phyloP scores from a whole-genome alignment of 2,113 vertebrate species.

The Mustela lutreola region DNA sequence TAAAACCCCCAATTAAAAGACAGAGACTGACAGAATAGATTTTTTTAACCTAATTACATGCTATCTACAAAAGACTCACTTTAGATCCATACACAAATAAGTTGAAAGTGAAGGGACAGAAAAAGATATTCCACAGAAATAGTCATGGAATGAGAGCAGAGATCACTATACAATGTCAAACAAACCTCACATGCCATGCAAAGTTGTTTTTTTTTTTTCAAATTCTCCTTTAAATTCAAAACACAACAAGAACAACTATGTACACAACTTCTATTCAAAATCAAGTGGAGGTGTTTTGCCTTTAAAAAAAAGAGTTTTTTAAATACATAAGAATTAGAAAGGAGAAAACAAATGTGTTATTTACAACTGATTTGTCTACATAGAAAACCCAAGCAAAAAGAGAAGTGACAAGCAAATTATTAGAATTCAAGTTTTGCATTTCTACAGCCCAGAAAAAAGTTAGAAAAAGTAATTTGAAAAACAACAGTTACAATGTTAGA shows the following conservation, averaged over 20 bases:
- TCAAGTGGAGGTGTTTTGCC: background rate
- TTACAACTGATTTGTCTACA: background rate
- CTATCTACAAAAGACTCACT: background rate
- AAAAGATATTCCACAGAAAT: background rate
- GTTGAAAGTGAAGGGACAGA: background rate
- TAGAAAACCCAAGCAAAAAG: background rate
- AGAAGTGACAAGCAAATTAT: slow-evolving; percentile 18
- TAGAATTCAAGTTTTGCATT: background rate
- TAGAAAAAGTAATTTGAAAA: slow-evolving; percentile 6
- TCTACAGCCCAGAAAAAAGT: background rate
- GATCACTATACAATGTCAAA: background rate
- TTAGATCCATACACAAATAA: background rate
- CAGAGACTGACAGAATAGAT: background rate
- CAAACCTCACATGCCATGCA: background rate
- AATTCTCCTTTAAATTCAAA: background rate
- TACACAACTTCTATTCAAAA: background rate
- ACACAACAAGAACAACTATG: background rate
- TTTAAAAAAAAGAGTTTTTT: background rate
- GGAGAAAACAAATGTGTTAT: slow-evolving; percentile 10
- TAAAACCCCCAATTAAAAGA: background rate
- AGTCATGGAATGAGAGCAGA: background rate
- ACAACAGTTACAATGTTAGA: background rate
- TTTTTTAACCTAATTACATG: background rate
- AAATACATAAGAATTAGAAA: background rate
- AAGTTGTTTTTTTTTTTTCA: background rate